phyloP scores from a whole-genome alignment of 2,888 invertebrate species.

The Rapana venosa region DNA sequence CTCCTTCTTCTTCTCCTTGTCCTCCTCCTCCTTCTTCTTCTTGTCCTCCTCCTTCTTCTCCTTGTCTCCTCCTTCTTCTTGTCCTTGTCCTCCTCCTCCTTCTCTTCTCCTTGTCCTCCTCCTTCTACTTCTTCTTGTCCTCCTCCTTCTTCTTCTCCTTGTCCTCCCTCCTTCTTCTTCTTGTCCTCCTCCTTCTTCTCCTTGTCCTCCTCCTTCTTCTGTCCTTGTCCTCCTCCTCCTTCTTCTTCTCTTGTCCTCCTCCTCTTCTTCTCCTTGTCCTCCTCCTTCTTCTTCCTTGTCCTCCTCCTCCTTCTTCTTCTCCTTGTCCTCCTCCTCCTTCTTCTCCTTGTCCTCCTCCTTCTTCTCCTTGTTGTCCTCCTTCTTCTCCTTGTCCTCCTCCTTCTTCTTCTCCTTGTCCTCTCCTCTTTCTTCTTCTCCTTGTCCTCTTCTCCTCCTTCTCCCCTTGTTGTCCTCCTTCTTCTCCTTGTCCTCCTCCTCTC shows the following conservation, averaged over 20 bases:
- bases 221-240: too few relatives aligned
- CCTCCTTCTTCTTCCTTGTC: too few relatives aligned
- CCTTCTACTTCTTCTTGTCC: neutral
- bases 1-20: too few relatives aligned
- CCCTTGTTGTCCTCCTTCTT: neutral
- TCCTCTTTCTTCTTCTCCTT: neutral
- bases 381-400: neutral
- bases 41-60: neutral
- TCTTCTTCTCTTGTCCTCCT: too few relatives aligned
- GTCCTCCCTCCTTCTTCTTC: neutral
- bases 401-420: neutral
- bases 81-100: neutral
- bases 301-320: too few relatives aligned
- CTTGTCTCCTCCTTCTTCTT: neutral
- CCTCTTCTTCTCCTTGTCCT: too few relatives aligned
- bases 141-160: neutral
- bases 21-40: too few relatives aligned
- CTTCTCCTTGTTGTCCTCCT: neutral
- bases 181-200: too few relatives aligned
- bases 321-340: too few relatives aligned
- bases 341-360: neutral
- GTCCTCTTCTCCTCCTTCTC: neutral
- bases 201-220: too few relatives aligned
- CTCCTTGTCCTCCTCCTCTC: neutral
- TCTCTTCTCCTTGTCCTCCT: neutral